Percentiles rank a stretch among this genome's conserved stretches.
These are phyloP conservation scores for Clepsis dumicolana DNA, from an alignment of 2,888 invertebrate species.

Conservation along the genomic window DNA sequence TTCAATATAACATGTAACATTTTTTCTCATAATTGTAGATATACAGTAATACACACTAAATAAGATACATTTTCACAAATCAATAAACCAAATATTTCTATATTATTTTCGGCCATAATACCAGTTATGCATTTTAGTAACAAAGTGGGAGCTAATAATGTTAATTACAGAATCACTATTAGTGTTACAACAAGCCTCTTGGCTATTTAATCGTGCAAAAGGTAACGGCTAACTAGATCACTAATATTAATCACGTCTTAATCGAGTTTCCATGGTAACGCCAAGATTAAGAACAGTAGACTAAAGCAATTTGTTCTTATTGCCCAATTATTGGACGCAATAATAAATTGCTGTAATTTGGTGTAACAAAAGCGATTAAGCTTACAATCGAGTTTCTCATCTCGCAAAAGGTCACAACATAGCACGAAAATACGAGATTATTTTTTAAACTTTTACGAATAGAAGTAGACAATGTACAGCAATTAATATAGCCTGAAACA, in stretches of 20 bases:
- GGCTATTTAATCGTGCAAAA: not conserved
- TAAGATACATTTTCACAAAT: not conserved
- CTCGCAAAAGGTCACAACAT: conserved; percentile 17
- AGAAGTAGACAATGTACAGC: conserved; percentile 16
- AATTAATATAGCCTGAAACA: conserved; percentile 9
- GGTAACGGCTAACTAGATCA: not conserved
- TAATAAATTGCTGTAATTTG: conserved; percentile 37
- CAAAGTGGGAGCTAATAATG: not conserved
- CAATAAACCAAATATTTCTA: not conserved
- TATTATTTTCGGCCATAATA: not conserved
- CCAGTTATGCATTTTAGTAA: not conserved
- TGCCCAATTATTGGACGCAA: conserved; percentile 17
- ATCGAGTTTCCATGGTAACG: conserved; percentile 18
- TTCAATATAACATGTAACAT: not conserved
- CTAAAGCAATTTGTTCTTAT: conserved; percentile 22
- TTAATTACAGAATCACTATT: not conserved
- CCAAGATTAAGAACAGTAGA: conserved; percentile 6
- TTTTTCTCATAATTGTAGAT: conserved; percentile 5
- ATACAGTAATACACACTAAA: not conserved
- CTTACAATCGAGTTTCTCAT: conserved; percentile 2
- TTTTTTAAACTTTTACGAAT: conserved; percentile 31
- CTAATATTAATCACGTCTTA: not conserved
- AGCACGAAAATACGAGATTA: conserved; percentile 13
- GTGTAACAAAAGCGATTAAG: conserved; percentile 16
- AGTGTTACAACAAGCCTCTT: not conserved